Evolutionary conservation across 2,888 invertebrate species (phyloP), one percentile per base, ranked within the genome.

Genomic region (Drosophila merina): DNA sequence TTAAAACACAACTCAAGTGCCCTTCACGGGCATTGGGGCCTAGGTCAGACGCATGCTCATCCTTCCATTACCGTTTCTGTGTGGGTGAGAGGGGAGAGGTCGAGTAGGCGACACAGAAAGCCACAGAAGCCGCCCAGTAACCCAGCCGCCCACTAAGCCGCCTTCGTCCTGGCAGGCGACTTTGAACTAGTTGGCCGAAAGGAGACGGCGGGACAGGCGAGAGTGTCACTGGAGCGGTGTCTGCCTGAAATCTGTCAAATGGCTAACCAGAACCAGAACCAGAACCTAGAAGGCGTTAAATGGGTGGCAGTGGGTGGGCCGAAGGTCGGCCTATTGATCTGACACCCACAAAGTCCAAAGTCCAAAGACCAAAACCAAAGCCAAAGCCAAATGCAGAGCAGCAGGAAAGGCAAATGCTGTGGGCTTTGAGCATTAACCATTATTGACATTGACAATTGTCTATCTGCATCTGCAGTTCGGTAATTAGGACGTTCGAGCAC

Each of bases 381-480:
- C 38, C 56, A 50, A 38, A 36, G 36, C 40, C 12, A 40, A 40
- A 40, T 7, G 14, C 40, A 40, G 14, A 40, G 36, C 20, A 20
- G 14, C 1, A 14, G 20, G 25, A 30, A 6, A 42, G n/a, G 51
- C 67, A 44, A 26, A 48, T n/a, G 20, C 44, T 49, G n/a, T 10
- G 47, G 64, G 51, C 42, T 57, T 54, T 77, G 77, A 83, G 75
- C 74, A 86, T 88, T 88, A 83, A 86, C 79, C 72, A 82, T 82
- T 86, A 86, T 88, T 83, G 83, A 83, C 83, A 88, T 88, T 88
- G 88, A 83, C 88, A 86, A 83, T 83, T 86, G 86, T 67, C 75
- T 54, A 64, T 64, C 64, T 68, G 38, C 45, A 64, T 64, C 64
- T 64, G 64, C 69, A 68, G 68, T 47, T 31, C 64, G 33, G 64